Percentiles rank a stretch among this genome's conserved stretches.
These are phyloP conservation scores for Hofmannophila pseudospretella DNA, from an alignment of 2,888 invertebrate species.

Conservation along the genomic window DNA sequence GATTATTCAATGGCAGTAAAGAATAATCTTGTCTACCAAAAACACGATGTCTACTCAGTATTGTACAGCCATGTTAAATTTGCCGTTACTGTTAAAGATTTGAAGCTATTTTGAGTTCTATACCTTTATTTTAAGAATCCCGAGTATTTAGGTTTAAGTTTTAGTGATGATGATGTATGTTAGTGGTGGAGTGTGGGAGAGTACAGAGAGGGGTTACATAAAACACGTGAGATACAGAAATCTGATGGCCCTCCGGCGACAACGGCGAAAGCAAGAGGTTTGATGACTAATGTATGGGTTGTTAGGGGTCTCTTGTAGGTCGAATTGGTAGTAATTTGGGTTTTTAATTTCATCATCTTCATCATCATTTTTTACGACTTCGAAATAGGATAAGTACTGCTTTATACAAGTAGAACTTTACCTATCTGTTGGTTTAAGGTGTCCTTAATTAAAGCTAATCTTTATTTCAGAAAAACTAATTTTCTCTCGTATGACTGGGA, in stretches of 20 bases:
- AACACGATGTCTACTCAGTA: neutral
- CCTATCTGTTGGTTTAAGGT: no score
- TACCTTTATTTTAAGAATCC: neutral
- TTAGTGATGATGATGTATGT: neutral
- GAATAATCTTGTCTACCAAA: no score
- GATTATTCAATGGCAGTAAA: constrained; percentile 5
- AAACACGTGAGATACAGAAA: constrained; percentile 56
- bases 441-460: no score
- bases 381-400: no score
- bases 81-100: neutral
- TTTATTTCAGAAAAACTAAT: no score
- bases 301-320: constrained; percentile 10
- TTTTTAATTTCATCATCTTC: neutral
- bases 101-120: neutral
- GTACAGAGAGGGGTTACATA: constrained; percentile 58
- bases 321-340: neutral
- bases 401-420: no score
- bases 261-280: constrained; percentile 50
- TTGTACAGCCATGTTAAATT: neutral
- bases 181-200: constrained; percentile 23
- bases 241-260: constrained; percentile 52
- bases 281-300: constrained; percentile 45
- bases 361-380: no score
- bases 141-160: neutral
- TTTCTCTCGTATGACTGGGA: no score